Evolutionary conservation across 2,113 vertebrate genomes (phyloP), one percentile per base, ranked within the genome.

Genomic region (Astatotilapia flaviijosephi): DNA sequence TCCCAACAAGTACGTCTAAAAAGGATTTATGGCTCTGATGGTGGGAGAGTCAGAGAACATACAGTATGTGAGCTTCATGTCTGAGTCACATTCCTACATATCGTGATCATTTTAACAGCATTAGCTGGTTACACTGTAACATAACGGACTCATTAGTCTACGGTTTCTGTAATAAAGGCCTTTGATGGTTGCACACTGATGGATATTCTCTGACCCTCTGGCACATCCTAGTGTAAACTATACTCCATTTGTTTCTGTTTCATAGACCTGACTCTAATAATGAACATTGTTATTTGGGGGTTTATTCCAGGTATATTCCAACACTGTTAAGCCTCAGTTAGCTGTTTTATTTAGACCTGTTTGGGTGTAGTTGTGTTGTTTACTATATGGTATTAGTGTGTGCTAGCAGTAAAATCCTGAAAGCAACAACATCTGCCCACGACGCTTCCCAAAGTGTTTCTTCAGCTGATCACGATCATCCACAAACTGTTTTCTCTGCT

Each of bases 71-170:
- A 54, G 53, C n/a, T 54, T 54, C 53, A 54, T 23, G 53, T 54
- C n/a, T 54, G 53, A 55, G 12, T 26, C 54, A 26, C 54, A 26
- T 23, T 55, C 54, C 21, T 26, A 14, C 54, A 55, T 14, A 26
- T 55, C 21, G 12, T 14, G 54, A 55, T 55, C 21, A 55, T 55
- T 55, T 55, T 55, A 26, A 55, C 54, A 26, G 54, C 12, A 55
- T 26, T 0, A 1, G 21, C 54, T 55, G 54, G 11, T 14, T 0
- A 7, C 12, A 55, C 21, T 55, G 54, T 55, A 26, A 55, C 54
- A 55, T 55, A 7, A 55, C 11, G 7, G 4, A 3, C 54, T 26
- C 2, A 12, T 54, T 12, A 14, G 12, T n/a, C 49, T 53, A 10
- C 9, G 5, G 19, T 53, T 53, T 19, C 47, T 51, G 47, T 5